Base-by-base conservation (phyloP, 2,113 vertebrate genomes). In the Serinus canaria region DNA sequence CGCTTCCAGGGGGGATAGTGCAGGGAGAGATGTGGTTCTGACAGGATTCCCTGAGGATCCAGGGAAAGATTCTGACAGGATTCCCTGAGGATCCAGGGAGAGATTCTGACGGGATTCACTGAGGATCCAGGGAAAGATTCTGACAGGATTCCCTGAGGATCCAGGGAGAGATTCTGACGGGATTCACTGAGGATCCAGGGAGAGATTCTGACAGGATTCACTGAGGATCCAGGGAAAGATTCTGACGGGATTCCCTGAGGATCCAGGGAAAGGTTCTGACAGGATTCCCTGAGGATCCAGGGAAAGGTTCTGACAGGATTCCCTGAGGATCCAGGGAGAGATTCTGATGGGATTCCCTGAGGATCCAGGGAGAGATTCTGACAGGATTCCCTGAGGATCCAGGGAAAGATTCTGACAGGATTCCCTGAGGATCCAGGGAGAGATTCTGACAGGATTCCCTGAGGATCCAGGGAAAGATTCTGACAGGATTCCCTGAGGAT, bases 1-100 rank as follows among this genome's bases (percentile, higher is more conserved):
- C 75, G 12, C 47, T 78, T 86, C 76, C 89, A 63, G 67, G 59
- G 72, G 67, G 41, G 37, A 73, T 59, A 77, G 76, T 41, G 15
- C 43, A 82, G 49, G 72, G 83, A 82, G 76, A 89, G 75, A 79
- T 70, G 81, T 47, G n/a, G 82, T 53, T 69, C 93, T 92, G 95
- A 94, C 43, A 72, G 68, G 83, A 15, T 37, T 85, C 1, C 1
- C 53, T 76, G 31, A 94, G 94, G n/a, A 83, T 47, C 46, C 46
- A 47, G 46, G 46, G 22, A 75, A 81, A 78, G 83, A 82, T 53
- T 69, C 93, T 92, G 95, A 94, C 39, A 72, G 68, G 83, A 15
- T 37, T 85, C 39, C 5, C 2, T 46, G 20, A 46, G 11, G 39
- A 41, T 41, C 11, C 44, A 46, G 20, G 44, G 21, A 75, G 79